Evolutionary conservation across 53 echinoderm and acorn worm genomes (phyloP), one percentile per base, ranked within the genome.

Genomic region (Holothuria leucospilota): DNA sequence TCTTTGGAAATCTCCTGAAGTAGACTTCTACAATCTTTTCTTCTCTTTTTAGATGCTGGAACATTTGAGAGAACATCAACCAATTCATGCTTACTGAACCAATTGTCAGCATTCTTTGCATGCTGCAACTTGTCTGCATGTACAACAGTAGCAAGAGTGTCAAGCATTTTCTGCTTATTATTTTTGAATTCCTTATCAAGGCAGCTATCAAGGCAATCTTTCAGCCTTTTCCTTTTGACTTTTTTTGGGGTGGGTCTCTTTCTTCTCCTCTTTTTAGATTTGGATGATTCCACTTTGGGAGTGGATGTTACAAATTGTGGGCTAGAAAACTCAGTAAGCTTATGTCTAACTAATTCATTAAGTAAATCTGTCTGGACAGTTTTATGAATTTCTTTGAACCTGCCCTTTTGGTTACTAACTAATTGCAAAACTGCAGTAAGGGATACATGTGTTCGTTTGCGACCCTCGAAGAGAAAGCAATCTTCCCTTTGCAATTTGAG

Each of bases 221-320:
- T 71, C 5, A 71, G 18, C 71, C 71, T 38, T 29, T 21, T 72
- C 25, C 41, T 20, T 23, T 7, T 41, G 1, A 40, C 20, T 72
- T 72, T 72, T 24, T 72, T 72, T 13, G 68, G 68, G 21, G 68
- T 68, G 5, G 5, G 23, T 68, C 26, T n/a, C 28, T 68, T 68
- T 10, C 68, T 68, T 29, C 28, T 68, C 29, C 28, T 68, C 15
- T n/a, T n/a, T n/a, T n/a, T n/a, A n/a, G n/a, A n/a, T 46, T 7
- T 2, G 2, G 46, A 46, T 46, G 3, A 4, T 2, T 46, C n/a
- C n/a, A 7, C 46, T 46, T 46, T 46, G n/a, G 46, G 46, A 46
- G 46, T 46, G 46, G 46, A 46, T n/a, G n/a, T n/a, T n/a, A n/a
- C n/a, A n/a, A n/a, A n/a, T n/a, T n/a, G n/a, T n/a, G n/a, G n/a